Evolutionary conservation across 2,888 invertebrate species (phyloP), one percentile per base, ranked within the genome.

Genomic region (Tenthredo distinguenda): DNA sequence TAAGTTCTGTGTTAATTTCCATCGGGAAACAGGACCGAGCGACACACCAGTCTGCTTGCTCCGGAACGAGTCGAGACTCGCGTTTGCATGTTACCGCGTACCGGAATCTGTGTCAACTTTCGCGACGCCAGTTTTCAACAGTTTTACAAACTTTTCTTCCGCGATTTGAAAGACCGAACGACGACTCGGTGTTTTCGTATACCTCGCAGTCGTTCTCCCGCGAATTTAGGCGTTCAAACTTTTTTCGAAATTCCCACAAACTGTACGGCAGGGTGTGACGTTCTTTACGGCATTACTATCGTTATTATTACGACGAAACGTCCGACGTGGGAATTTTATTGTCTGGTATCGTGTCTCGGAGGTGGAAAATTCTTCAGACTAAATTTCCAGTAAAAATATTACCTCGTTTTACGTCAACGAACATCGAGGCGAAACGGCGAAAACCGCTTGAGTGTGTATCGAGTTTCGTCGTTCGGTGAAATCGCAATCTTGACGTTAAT

Each of bases 401-500:
- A 2, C n/a, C n/a, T 55, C 55, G 1, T 34, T 68, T 68, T 34
- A 68, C 34, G 68, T 34, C 15, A 26, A 15, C 26, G 21, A 65
- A 65, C 9, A 31, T 31, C 55, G n/a, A 55, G n/a, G 12, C 15
- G 47, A 15, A 47, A 47, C 47, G 15, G 12, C 7, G 26, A 9
- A 26, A 18, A 31, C 4, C 34, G 26, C 31, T 68, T 26, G 26
- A 31, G 47, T 3, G 68, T 68, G 34, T 31, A 68, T 34, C 34
- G 26, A 68, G 68, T 15, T 5, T 68, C 31, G 43, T n/a, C 21
- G n/a, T 21, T n/a, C 5, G 72, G 3, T 72, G 43, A 40, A 72
- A 72, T 72, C 72, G 18, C 7, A 72, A 21, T 21, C 72, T 72
- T 40, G 72, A 72, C 40, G 43, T 40, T 72, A 72, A 72, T 72